Evolutionary conservation across 2,888 invertebrate species (phyloP).

Genomic region (Nomada fabriciana): DNA sequence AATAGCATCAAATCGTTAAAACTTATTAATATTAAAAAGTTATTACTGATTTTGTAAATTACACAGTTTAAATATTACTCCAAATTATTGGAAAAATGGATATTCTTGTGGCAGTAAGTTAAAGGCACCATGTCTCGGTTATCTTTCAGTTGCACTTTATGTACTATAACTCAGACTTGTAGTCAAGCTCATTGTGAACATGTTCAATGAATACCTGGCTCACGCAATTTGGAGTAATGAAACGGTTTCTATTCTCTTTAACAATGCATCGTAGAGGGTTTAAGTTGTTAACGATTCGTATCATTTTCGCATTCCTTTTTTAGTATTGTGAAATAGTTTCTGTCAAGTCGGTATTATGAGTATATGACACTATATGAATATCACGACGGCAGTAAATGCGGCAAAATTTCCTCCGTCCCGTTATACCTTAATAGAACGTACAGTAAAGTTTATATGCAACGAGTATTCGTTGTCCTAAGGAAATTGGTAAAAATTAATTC

Average conservation of each 20-base stretch:
- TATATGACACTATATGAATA: conserved; percentile 34
- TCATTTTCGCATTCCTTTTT: conserved; percentile 8
- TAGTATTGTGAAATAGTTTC: conserved; percentile 5
- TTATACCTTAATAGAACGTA: not conserved
- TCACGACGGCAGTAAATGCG: conserved; percentile 79
- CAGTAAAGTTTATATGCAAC: conserved; percentile 10
- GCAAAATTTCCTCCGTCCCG: conserved; percentile 56
- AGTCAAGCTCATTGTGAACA: conserved; percentile 31
- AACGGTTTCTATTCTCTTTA: conserved; percentile 17
- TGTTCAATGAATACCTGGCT: conserved; percentile 34
- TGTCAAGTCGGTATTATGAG: conserved; percentile 46
- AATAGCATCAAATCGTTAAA: not conserved
- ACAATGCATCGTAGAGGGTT: conserved; percentile 54
- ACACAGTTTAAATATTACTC: not conserved
- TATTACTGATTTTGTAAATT: not conserved
- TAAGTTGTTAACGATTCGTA: conserved; percentile 46
- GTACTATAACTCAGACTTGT: not conserved
- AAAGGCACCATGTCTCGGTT: conserved; percentile 69
- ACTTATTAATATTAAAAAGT: conserved; percentile 1
- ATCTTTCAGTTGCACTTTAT: not conserved
- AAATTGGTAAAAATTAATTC: conserved; percentile 74
- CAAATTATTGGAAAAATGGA: conserved; percentile 33
- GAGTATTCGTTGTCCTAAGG: conserved; percentile 55
- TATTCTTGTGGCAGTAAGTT: conserved; percentile 72
- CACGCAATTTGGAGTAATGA: conserved; percentile 43